Conservation (phyloP, 2,797 vertebrate genomes). For the Neoniphon sammara region DNA sequence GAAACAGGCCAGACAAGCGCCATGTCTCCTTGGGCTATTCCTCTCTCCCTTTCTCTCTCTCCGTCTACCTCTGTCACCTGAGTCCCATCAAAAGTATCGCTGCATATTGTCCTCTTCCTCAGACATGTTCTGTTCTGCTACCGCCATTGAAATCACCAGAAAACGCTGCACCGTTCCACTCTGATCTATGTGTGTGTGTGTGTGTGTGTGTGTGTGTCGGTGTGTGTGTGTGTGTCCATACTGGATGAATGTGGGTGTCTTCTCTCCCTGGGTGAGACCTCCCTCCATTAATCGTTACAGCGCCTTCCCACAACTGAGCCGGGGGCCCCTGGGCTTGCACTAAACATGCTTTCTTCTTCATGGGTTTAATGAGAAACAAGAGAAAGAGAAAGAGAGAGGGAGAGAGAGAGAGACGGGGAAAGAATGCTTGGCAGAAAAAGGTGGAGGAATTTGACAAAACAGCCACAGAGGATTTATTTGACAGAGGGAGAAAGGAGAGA, state of each 20-base stretch:
- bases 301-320: slow-evolving; percentile 77
- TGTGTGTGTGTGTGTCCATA: not conserved
- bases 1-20: slow-evolving; percentile 82
- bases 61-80: slow-evolving; percentile 70
- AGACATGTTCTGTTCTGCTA: slow-evolving; percentile 56
- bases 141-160: slow-evolving; percentile 58
- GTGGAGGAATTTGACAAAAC: slow-evolving; percentile 78
- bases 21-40: slow-evolving; percentile 76
- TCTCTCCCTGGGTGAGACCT: slow-evolving; percentile 76
- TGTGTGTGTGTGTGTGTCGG: slow-evolving; percentile 36
- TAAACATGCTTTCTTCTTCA: slow-evolving; percentile 71
- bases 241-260: slow-evolving; percentile 72
- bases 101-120: slow-evolving; percentile 21
- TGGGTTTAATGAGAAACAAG: slow-evolving; percentile 79
- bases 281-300: slow-evolving; percentile 70
- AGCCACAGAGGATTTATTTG: slow-evolving; percentile 78
- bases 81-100: slow-evolving; percentile 66
- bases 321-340: slow-evolving; percentile 65
- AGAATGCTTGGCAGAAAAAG: slow-evolving; percentile 73
- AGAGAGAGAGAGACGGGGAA: no score
- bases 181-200: slow-evolving; percentile 64
- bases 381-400: slow-evolving; percentile 56
- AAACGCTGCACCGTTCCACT: slow-evolving; percentile 42
- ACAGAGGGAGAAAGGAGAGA: slow-evolving; percentile 61
- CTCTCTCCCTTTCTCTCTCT: slow-evolving; percentile 20